Base-by-base conservation (phyloP, 1,140 invertebrate genomes). In the Eriocheir sinensis region DNA sequence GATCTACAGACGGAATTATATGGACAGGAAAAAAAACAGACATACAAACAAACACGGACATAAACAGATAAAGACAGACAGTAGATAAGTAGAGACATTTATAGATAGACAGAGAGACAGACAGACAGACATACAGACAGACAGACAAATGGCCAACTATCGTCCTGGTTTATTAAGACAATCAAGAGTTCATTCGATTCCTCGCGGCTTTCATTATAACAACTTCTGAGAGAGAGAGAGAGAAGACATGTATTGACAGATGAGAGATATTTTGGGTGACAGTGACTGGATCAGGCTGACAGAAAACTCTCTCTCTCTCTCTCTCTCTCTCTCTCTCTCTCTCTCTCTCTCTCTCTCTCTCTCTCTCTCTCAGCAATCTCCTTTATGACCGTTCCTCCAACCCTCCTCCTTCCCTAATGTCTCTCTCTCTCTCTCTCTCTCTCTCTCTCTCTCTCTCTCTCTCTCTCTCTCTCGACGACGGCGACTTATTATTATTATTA, bases 311-410 rank as follows among this genome's bases (percentile, higher is more conserved):
- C 60, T 72, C 60, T 72, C 60, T 60, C 53, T 60, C 53, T 60
- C 53, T 60, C 53, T 72, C 60, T 72, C 60, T 72, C 60, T 72
- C 60, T 72, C 60, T 72, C 60, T 72, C 60, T 72, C 60, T 72
- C 60, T 72, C 60, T 72, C 60, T 72, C 60, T 72, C 60, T 72
- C 60, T 72, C 60, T 72, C 60, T 72, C 60, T 72, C 60, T 72
- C 60, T 72, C 60, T 72, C 60, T 72, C 60, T 72, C 60, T n/a
- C n/a, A 72, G 21, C 60, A 72, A 72, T 72, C 60, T 72, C 60
- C 60, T 72, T 72, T 72, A 72, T 21, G 60, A 72, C 60, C 21
- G 21, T 72, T 72, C n/a, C 60, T 72, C 60, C 15, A 48, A 15
- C 4, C 60, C 60, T 72, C 27, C 60, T 72, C 60, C 27, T 8